Base-by-base conservation (phyloP, 2,797 vertebrate genomes). In the Pseudochaenichthys georgianus region DNA sequence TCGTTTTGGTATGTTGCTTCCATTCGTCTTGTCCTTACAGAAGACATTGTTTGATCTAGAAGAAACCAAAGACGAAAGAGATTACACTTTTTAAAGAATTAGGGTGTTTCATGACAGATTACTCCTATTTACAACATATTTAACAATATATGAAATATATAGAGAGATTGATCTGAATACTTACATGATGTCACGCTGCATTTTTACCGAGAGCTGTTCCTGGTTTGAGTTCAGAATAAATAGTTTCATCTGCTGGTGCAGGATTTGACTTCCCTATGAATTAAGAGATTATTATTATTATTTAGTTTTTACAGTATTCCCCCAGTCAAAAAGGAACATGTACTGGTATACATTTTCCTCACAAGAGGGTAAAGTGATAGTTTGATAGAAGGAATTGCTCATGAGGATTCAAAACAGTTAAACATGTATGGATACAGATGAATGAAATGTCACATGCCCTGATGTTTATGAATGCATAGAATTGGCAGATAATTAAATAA, bases 191-290 rank as follows among this genome's bases (percentile, higher is more conserved):
- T n/a, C 9, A 16, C 1, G 15, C 13, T 15, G 15, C 1, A 31
- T 59, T 47, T 28, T 64, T 69, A 81, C 79, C 73, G 5, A 0
- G 2, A 45, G 53, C 1, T 55, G 43, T 52, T 51, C 68, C 13
- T 28, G 9, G 1, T 50, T 81, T 73, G 52, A 81, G 21, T 23
- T 73, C 52, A 45, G 79, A 77, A 45, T 77, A 81, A 54, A 77
- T 3, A 3, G 47, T 6, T 68, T 64, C 52, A 1, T 63, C 46
- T 0, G 8, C 7, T 47, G 2, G 17, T 12, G 13, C 42, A 47
- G 46, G 43, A 55, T 9, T 3, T 13, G 52, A 28, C 41, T 28
- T 46, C 48, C 41, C 72, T 71, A 38, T 9, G 23, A 58, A 72
- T 16, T n/a, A 11, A 70, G 9, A 70, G 7, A 28, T 13, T 1